phyloP scores from a whole-genome alignment of 2,797 vertebrate genomes.

The Semaprochilodus insignis region DNA sequence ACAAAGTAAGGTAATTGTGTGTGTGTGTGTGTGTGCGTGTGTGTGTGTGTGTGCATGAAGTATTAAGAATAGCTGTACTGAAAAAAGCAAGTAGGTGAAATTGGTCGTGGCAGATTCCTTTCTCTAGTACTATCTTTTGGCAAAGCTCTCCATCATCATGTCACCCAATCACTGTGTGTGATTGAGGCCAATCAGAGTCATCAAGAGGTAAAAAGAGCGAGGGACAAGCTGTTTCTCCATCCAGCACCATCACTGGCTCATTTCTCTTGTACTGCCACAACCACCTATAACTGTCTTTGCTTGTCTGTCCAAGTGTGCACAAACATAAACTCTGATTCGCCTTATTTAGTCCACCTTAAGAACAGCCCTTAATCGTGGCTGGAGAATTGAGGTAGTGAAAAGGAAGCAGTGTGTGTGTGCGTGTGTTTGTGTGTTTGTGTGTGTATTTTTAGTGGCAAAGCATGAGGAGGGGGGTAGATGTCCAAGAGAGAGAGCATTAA shows the following conservation, averaged over 20 bases:
- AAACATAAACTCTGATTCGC: background rate
- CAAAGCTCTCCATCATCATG: slow-evolving; percentile 20
- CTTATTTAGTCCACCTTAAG: slow-evolving; percentile 10
- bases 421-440: too few species aligned
- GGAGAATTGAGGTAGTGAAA: background rate
- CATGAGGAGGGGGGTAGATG: too few species aligned
- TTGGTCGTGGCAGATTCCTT: background rate
- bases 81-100: slow-evolving; percentile 9
- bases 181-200: slow-evolving; percentile 47
- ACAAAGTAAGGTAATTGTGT: background rate
- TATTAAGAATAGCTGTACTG: background rate
- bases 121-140: slow-evolving; percentile 24
- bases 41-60: background rate
- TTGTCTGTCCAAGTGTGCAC: background rate
- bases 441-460: too few species aligned
- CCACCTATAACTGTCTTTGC: background rate
- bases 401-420: too few species aligned
- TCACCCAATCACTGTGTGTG: slow-evolving; percentile 34
- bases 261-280: background rate
- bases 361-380: background rate
- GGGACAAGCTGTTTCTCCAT: background rate
- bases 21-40: background rate
- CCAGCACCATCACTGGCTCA: background rate
- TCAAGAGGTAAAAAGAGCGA: slow-evolving; percentile 37
- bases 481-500: too few species aligned